Evolutionary conservation across 35 echinoderm and acorn worm species (phyloP).

Genomic region (Diadema setosum): DNA sequence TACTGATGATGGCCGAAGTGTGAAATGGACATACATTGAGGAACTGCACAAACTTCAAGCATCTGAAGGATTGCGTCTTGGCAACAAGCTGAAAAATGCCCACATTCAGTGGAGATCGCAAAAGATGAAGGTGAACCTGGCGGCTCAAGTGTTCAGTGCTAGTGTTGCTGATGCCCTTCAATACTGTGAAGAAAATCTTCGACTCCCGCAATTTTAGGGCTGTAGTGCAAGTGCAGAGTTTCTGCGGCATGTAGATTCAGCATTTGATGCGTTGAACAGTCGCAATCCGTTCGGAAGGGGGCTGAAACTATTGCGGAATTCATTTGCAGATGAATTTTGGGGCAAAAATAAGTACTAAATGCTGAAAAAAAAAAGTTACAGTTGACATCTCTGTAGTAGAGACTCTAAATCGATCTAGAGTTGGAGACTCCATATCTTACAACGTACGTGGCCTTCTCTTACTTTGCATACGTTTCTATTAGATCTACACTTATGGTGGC

Average conservation of each 20-base stretch:
- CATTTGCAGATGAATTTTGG: no score
- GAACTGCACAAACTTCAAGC: slow-evolving; percentile 29
- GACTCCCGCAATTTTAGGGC: slow-evolving; percentile 34
- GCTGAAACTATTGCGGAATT: no score
- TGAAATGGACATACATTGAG: background rate
- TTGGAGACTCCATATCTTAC: no score
- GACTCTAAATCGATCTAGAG: no score
- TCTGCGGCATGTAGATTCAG: slow-evolving; percentile 25
- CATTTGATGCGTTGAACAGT: slow-evolving; percentile 63
- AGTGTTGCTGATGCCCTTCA: slow-evolving; percentile 58
- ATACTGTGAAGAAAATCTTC: slow-evolving; percentile 2
- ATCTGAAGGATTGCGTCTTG: slow-evolving; percentile 8
- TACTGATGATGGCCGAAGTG: background rate
- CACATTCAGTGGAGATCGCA: slow-evolving; percentile 22
- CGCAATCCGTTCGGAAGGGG: slow-evolving; percentile 53
- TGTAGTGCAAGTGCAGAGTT: slow-evolving; percentile 46
- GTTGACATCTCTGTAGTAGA: no score
- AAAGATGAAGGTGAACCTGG: slow-evolving; percentile 60
- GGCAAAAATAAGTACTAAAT: no score
- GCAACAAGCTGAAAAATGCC: slow-evolving; percentile 22
- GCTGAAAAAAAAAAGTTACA: no score
- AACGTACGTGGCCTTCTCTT: no score
- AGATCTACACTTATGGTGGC: no score
- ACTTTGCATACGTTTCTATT: no score
- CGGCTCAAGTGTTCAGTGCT: slow-evolving; percentile 44